Conservation (phyloP, 2,797 vertebrate genomes). For the Melanotaenia boesemani region DNA sequence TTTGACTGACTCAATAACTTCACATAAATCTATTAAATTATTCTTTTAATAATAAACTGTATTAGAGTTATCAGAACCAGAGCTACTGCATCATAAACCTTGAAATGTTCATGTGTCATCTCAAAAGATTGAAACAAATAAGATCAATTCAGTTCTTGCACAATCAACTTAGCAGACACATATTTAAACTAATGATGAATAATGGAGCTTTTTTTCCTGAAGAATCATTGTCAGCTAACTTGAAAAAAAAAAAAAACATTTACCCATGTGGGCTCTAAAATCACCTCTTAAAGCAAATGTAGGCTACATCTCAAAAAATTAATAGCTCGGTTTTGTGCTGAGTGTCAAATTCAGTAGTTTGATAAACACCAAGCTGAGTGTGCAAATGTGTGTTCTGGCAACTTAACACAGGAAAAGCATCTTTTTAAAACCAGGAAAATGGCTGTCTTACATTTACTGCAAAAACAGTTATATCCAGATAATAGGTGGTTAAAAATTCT, state of each 20-base stretch:
- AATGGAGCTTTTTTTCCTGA: conserved; percentile 38
- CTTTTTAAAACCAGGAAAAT: neutral
- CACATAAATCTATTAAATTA: conserved; percentile 56
- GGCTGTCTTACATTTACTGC: conserved; percentile 8
- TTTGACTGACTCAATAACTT: conserved; percentile 40
- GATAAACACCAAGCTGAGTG: conserved; percentile 1
- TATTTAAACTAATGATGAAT: conserved; percentile 33
- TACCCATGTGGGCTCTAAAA: conserved; percentile 22
- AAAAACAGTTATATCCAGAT: neutral
- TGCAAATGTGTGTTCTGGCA: neutral
- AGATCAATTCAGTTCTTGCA: conserved; percentile 38
- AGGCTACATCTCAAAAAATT: conserved; percentile 26
- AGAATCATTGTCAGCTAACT: conserved; percentile 35
- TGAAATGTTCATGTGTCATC: conserved; percentile 15
- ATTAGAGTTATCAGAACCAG: conserved; percentile 31
- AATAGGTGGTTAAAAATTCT: conserved; percentile 1
- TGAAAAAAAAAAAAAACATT: conserved; percentile 22
- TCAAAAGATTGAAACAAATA: conserved; percentile 38
- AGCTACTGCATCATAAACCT: conserved; percentile 29
- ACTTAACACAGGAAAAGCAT: conserved; percentile 1
- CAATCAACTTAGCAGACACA: conserved; percentile 29
- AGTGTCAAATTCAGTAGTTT: conserved; percentile 5
- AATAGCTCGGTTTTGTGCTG: conserved; percentile 4
- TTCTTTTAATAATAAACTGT: conserved; percentile 48
- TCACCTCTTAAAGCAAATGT: conserved; percentile 33